A percentile compares a stretch with the other conserved stretches of the same genome.
Evolutionary conservation across 2,888 invertebrate genomes (phyloP).

Genomic region (Empis stercorea): DNA sequence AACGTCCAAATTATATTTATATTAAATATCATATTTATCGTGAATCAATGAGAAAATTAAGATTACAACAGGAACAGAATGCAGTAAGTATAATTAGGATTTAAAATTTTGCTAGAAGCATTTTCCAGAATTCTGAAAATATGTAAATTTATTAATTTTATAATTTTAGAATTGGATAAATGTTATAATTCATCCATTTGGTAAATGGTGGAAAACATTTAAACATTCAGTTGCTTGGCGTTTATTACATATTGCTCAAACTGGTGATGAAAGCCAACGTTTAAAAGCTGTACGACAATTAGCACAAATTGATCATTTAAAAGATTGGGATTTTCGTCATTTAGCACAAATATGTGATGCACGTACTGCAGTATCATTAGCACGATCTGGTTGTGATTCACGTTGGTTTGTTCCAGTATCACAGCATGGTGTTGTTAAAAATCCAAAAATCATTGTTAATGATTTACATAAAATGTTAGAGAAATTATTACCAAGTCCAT

Average conservation of each 20-base stretch:
- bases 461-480: conserved; percentile 28
- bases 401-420: conserved; percentile 65
- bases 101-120: too few relatives aligned
- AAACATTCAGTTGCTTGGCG: conserved; percentile 53
- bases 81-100: conserved; percentile 20
- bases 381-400: conserved; percentile 57
- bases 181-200: conserved; percentile 33
- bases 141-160: background rate
- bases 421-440: conserved; percentile 35
- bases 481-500: conserved; percentile 23
- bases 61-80: conserved; percentile 28
- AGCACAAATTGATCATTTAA: conserved; percentile 51
- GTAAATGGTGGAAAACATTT: conserved; percentile 48
- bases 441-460: conserved; percentile 28
- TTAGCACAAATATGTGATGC: conserved; percentile 70
- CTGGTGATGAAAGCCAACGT: conserved; percentile 47
- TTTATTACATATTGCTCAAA: conserved; percentile 50
- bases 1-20: conserved; percentile 41
- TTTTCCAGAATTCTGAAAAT: too few relatives aligned
- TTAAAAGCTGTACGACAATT: conserved; percentile 52
- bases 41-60: conserved; percentile 32
- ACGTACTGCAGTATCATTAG: conserved; percentile 62
- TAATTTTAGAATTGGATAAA: conserved; percentile 31
- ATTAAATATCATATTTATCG: conserved; percentile 40
- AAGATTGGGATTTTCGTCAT: conserved; percentile 54